These are phyloP conservation scores for Sinella curviseta DNA, from an alignment of 1,140 invertebrate genomes.

Conservation along the genomic window DNA sequence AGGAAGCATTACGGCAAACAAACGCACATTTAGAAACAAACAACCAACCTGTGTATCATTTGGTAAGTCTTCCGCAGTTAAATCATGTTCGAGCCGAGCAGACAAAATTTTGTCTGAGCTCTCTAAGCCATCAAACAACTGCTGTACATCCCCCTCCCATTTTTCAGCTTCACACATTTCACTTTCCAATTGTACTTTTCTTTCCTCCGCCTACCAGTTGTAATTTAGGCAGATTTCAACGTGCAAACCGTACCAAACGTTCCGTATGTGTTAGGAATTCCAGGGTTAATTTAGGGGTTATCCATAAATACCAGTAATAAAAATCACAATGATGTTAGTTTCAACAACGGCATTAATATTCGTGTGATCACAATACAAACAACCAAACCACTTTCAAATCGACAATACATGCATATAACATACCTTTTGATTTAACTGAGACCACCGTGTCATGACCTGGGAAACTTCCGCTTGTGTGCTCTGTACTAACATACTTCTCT, in stretches of 20 bases:
- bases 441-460: slow-evolving; percentile 67
- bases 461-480: slow-evolving; percentile 71
- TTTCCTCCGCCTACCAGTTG: slow-evolving; percentile 34
- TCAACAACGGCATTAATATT: neutral
- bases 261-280: neutral
- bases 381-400: slow-evolving; percentile 30
- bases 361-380: slow-evolving; percentile 25
- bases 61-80: slow-evolving; percentile 76
- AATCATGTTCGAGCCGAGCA: slow-evolving; percentile 73
- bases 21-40: slow-evolving; percentile 8
- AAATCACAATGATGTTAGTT: slow-evolving; percentile 17
- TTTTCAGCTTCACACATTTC: slow-evolving; percentile 43
- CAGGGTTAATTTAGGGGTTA: neutral
- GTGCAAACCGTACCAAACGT: neutral
- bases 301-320: neutral
- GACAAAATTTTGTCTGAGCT: slow-evolving; percentile 57
- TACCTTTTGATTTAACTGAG: slow-evolving; percentile 67
- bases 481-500: slow-evolving; percentile 73
- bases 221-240: neutral
- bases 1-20: no score
- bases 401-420: slow-evolving; percentile 21
- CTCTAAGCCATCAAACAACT: slow-evolving; percentile 43
- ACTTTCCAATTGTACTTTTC: slow-evolving; percentile 39
- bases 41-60: slow-evolving; percentile 73
- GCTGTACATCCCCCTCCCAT: slow-evolving; percentile 40